A percentile compares a stretch with the other conserved stretches of the same genome.
Evolutionary conservation across 2,888 invertebrate species (phyloP).

Genomic region (Mimumesa dahlbomi): DNA sequence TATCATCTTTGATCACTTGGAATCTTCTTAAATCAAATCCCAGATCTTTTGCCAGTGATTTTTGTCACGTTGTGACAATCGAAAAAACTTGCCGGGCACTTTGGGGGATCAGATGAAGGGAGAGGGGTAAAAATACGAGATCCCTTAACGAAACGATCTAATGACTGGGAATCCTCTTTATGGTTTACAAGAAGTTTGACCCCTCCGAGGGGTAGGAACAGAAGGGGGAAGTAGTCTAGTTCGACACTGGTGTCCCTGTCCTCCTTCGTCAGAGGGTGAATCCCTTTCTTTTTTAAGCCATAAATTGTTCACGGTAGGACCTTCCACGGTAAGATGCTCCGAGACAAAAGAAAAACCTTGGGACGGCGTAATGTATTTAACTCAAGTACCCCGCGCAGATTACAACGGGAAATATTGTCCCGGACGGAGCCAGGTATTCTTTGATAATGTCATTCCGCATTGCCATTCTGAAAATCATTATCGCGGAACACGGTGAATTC

Average conservation of each 20-base stretch:
- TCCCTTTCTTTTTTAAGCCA: conserved; percentile 68
- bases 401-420: conserved; percentile 70
- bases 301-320: conserved; percentile 74
- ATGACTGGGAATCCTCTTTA: conserved; percentile 79
- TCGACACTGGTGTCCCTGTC: conserved; percentile 58
- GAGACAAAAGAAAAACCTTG: conserved; percentile 76
- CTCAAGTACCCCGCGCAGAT: conserved; percentile 74
- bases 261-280: conserved; percentile 52
- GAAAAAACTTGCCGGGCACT: conserved; percentile 17
- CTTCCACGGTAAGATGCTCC: conserved; percentile 72
- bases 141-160: conserved; percentile 70
- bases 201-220: conserved; percentile 58
- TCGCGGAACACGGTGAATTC: too few relatives aligned
- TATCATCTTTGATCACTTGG: too few relatives aligned
- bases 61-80: background rate
- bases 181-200: conserved; percentile 79
- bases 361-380: conserved; percentile 77
- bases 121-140: conserved; percentile 61
- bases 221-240: conserved; percentile 50
- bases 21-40: too few relatives aligned
- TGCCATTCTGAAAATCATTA: conserved; percentile 29
- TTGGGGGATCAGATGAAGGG: conserved; percentile 28
- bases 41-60: conserved; percentile 14
- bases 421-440: conserved; percentile 38
- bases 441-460: conserved; percentile 42